phyloP scores from a whole-genome alignment of 2,113 vertebrate species.

The Ceratotherium simum region DNA sequence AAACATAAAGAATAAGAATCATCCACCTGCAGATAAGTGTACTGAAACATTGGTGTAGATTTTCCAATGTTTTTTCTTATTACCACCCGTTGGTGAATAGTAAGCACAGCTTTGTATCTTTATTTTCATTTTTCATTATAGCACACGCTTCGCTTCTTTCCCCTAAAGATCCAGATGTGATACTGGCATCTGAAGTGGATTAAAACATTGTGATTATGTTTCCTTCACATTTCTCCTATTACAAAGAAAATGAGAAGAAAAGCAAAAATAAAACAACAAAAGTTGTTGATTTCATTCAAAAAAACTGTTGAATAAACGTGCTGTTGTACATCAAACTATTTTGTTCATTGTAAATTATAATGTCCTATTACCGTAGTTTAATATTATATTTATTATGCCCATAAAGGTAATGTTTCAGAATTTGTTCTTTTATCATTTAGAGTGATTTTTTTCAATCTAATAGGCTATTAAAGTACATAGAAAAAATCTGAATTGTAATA shows the following conservation, averaged over 20 bases:
- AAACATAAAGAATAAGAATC: background rate
- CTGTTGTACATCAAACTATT: background rate
- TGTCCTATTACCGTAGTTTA: background rate
- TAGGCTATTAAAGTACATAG: background rate
- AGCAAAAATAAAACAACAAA: background rate
- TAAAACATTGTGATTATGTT: background rate
- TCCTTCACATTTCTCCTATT: background rate
- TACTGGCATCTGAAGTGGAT: background rate
- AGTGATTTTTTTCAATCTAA: background rate
- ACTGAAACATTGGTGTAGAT: background rate
- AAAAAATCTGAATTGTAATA: background rate
- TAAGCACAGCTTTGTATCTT: background rate
- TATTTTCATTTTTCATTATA: background rate
- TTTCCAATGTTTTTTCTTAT: background rate
- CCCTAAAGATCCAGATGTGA: background rate
- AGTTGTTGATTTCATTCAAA: background rate
- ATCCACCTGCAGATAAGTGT: background rate
- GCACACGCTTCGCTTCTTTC: background rate
- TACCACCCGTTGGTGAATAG: background rate
- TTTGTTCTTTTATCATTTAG: constrained; percentile 12
- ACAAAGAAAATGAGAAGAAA: constrained; percentile 27
- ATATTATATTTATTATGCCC: background rate
- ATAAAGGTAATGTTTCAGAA: background rate
- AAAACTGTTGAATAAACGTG: background rate
- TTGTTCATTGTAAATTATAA: background rate